Evolutionary conservation across 2,888 invertebrate genomes (phyloP), one percentile per base, ranked within the genome.

Genomic region (Chamaedrilus cognettii): DNA sequence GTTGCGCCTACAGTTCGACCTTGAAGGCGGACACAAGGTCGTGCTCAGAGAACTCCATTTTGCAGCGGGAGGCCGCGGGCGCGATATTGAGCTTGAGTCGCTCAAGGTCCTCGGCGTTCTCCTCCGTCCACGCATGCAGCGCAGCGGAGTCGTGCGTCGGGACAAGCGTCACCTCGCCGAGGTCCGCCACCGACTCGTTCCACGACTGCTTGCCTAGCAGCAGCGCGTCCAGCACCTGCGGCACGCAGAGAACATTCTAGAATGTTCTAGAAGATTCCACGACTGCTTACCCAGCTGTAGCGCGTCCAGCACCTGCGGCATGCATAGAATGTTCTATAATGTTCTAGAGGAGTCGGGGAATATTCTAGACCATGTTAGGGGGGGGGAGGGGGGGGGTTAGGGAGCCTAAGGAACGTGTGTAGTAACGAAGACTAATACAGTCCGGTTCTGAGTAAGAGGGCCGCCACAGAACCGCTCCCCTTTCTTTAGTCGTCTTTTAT

Each of bases 131-230:
- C 83, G 93, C 94, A 80, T 94, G 94, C 73, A 97, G 88, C 11
- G 94, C 93, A 81, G 96, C 96, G 30, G 96, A 96, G 83, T 97
- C 97, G 82, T 97, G 96, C 3, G 96, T 97, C 69, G 97, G 97
- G 84, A 97, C 96, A 83, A 97, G 92, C 71, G 96, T 96, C 73
- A 96, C 96, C 86, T 96, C 94, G n/a, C n/a, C n/a, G n/a, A n/a
- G n/a, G n/a, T n/a, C n/a, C 52, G 77, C 64, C 26, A 78, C 77
- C 33, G 75, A 94, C 86, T 96, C 92, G 83, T 96, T 96, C 96
- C 96, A 96, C 33, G 93, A 91, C 83, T 94, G 93, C 85, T 96
- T 96, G 69, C 94, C 97, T 82, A 96, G 95, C 56, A 97, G 87
- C 49, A 97, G 86, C 23, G 96, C 94, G 81, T 96, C 93, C 82